Evolutionary conservation across 2,797 vertebrate species (phyloP), one percentile per base, ranked within the genome.

Genomic region (Channallabes apus): DNA sequence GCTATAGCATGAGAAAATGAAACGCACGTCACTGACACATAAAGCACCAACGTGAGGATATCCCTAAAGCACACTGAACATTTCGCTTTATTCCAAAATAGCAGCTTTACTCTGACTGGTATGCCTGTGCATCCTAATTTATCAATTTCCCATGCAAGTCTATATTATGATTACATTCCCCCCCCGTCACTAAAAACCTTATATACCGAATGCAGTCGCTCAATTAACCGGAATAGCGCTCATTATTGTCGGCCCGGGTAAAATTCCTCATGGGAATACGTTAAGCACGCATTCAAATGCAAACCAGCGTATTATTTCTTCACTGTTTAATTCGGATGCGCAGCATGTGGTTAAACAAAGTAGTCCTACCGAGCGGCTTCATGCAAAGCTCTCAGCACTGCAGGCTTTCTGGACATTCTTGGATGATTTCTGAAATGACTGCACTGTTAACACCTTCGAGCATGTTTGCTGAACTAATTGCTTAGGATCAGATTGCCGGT

Each of bases 291-390:
- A 89, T 89, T 88, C 85, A 89, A 83, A 90, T 89, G 87, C 88
- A 88, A 90, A 88, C 41, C 81, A 87, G 73, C 22, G 80, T 69
- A 80, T 88, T 87, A 85, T 89, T 83, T 86, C 82, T 82, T 41
- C 82, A 78, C 71, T 85, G 84, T 85, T 84, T 88, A 88, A 90
- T 91, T 90, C 87, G 76, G 82, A 85, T 84, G 88, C 87, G 3
- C 89, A 90, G 90, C 89, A 75, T 88, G 89, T 46, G 87, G 71
- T 89, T 82, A 80, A 86, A 85, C 68, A 86, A 85, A 87, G 84
- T 83, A 77, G 67, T 65, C 84, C 82, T 78, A 59, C 71, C 59
- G 83, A 86, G 86, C 27, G 73, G 56, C 83, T 85, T 82, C 82
- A 41, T 89, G 87, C 86, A 87, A 89, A 80, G 79, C 54, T 61